A percentile compares a stretch with the other conserved stretches of the same genome.
Evolutionary conservation across 2,797 vertebrate species (phyloP).

Genomic region (Hypotaenidia okinawae): DNA sequence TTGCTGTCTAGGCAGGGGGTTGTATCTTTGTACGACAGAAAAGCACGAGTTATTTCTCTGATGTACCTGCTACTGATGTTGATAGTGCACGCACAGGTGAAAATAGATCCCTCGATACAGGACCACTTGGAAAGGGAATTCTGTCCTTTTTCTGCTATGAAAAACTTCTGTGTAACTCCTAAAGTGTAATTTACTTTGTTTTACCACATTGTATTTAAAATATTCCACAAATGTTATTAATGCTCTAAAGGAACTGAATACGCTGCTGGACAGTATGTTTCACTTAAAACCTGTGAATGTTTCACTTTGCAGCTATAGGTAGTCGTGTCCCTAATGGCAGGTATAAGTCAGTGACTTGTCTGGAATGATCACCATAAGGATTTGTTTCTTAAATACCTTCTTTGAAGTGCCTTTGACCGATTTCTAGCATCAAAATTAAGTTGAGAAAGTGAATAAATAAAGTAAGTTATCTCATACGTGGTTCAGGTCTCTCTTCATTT

Average conservation of each 20-base stretch:
- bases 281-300: conserved; percentile 68
- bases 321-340: conserved; percentile 57
- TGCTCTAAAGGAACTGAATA: conserved; percentile 56
- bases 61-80: neutral
- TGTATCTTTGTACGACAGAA: neutral
- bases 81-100: neutral
- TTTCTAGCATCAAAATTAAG: conserved; percentile 77
- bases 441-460: conserved; percentile 73
- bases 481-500: conserved; percentile 67
- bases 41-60: neutral
- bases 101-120: neutral
- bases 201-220: conserved; percentile 56
- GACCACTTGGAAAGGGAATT: conserved; percentile 28
- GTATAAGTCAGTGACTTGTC: conserved; percentile 64
- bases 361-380: conserved; percentile 71
- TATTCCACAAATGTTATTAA: conserved; percentile 41
- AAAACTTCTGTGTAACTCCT: conserved; percentile 25
- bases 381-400: conserved; percentile 74
- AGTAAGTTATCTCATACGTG: conserved; percentile 72
- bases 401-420: conserved; percentile 80
- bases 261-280: conserved; percentile 78
- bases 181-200: conserved; percentile 34
- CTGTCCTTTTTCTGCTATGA: conserved; percentile 1
- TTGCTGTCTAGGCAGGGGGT: neutral
- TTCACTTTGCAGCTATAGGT: conserved; percentile 53